Conservation (phyloP, 2,888 invertebrate species). For the Sesia bembeciformis region DNA sequence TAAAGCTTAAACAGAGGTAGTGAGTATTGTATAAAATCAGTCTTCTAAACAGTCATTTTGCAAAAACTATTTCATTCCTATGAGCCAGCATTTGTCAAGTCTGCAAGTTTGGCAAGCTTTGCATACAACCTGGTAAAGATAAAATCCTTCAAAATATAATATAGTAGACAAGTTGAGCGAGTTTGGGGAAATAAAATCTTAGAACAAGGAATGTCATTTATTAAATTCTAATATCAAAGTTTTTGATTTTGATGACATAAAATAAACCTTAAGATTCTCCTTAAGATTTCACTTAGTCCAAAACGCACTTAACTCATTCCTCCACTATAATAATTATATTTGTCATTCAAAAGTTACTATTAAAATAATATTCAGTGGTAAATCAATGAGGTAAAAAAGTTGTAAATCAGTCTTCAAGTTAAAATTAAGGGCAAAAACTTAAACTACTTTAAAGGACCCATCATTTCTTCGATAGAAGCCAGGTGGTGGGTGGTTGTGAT, state of each 20-base stretch:
- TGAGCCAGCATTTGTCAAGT: background rate
- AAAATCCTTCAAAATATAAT: too few species aligned
- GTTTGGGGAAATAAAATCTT: too few species aligned
- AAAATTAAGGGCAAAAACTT: slow-evolving; percentile 5
- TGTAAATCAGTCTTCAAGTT: slow-evolving; percentile 5
- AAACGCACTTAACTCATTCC: too few species aligned
- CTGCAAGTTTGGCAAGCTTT: background rate
- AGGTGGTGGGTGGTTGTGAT: slow-evolving; percentile 52
- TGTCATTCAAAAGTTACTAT: background rate
- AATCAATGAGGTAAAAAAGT: slow-evolving; percentile 7
- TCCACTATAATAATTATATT: too few species aligned
- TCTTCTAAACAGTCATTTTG: background rate
- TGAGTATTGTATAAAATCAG: background rate
- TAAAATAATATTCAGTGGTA: slow-evolving; percentile 4
- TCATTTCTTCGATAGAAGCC: slow-evolving; percentile 51
- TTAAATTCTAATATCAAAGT: too few species aligned
- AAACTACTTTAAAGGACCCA: slow-evolving; percentile 57
- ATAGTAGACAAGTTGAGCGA: too few species aligned
- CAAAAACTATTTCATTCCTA: background rate
- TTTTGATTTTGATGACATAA: too few species aligned
- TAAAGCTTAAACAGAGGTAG: background rate
- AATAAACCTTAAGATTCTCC: too few species aligned
- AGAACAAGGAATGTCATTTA: too few species aligned
- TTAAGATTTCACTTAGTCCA: too few species aligned
- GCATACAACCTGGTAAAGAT: too few species aligned